Conservation (phyloP, 1,140 invertebrate genomes). For the Saccostrea glomerata region DNA sequence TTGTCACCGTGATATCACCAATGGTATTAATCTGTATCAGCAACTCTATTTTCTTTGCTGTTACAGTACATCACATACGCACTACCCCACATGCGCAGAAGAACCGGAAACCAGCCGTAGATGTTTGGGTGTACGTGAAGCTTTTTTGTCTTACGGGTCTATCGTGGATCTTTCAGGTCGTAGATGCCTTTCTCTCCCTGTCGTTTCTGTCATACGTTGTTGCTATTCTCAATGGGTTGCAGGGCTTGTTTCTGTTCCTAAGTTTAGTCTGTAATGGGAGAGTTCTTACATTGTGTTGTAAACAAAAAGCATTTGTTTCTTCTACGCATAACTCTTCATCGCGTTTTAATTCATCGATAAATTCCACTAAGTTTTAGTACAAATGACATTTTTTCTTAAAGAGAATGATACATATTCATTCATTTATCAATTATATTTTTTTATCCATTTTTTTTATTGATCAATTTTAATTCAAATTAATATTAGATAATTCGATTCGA, state of each 20-base stretch:
- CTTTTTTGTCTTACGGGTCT: conserved; percentile 40
- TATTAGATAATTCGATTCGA: too few relatives aligned
- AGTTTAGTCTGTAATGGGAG: conserved; percentile 35
- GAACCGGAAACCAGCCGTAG: not conserved
- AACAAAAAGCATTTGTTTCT: not conserved
- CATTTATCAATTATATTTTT: too few relatives aligned
- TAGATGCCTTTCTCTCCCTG: conserved; percentile 37
- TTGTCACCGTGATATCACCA: conserved; percentile 36
- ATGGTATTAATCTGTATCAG: conserved; percentile 37
- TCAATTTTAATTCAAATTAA: too few relatives aligned
- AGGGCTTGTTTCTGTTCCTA: conserved; percentile 40
- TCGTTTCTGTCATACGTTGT: conserved; percentile 29
- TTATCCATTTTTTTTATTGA: too few relatives aligned
- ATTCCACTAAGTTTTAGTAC: not conserved
- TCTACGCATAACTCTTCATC: not conserved
- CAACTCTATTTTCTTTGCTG: conserved; percentile 26
- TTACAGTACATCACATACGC: conserved; percentile 27
- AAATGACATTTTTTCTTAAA: too few relatives aligned
- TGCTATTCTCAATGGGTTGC: conserved; percentile 35
- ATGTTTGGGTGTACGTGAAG: conserved; percentile 39
- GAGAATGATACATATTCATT: too few relatives aligned
- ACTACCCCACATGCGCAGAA: conserved; percentile 40
- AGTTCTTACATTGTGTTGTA: not conserved
- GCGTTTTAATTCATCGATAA: not conserved
- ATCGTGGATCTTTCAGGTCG: conserved; percentile 40